phyloP scores from a whole-genome alignment of 2,888 invertebrate genomes.

The Conchocele bisecta region DNA sequence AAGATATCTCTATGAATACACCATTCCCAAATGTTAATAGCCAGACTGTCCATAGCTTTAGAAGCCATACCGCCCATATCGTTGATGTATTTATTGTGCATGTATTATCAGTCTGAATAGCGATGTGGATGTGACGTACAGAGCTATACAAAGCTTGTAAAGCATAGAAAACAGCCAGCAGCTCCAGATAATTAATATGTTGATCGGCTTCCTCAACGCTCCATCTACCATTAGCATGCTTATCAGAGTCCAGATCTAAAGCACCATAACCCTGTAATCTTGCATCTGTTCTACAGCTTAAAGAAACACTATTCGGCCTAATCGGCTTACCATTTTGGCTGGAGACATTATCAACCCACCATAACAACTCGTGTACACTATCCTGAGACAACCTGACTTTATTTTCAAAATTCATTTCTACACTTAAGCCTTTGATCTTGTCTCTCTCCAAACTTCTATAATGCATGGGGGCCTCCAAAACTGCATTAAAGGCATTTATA shows the following conservation, averaged over 20 bases:
- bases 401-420: conserved; percentile 10
- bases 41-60: conserved; percentile 10
- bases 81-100: conserved; percentile 40
- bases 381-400: not conserved
- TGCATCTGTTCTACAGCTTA: conserved; percentile 29
- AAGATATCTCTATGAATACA: conserved; percentile 21
- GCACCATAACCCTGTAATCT: conserved; percentile 27
- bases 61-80: conserved; percentile 25
- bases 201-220: not conserved
- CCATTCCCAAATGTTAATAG: conserved; percentile 35
- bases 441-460: conserved; percentile 31
- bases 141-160: conserved; percentile 12
- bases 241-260: not conserved
- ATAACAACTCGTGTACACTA: not conserved
- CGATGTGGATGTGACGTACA: conserved; percentile 1
- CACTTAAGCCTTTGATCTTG: conserved; percentile 22
- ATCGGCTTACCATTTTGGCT: conserved; percentile 33
- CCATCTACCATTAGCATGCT: conserved; percentile 23
- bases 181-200: conserved; percentile 37
- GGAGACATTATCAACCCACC: conserved; percentile 24
- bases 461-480: conserved; percentile 41
- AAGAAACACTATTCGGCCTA: conserved; percentile 9
- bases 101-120: conserved; percentile 30
- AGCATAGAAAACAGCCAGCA: conserved; percentile 31
- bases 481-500: conserved; percentile 17